A percentile compares a stretch with the other conserved stretches of the same genome.
Conservation (phyloP, 2,113 vertebrate genomes). For the Leucoraja erinaceus region DNA sequence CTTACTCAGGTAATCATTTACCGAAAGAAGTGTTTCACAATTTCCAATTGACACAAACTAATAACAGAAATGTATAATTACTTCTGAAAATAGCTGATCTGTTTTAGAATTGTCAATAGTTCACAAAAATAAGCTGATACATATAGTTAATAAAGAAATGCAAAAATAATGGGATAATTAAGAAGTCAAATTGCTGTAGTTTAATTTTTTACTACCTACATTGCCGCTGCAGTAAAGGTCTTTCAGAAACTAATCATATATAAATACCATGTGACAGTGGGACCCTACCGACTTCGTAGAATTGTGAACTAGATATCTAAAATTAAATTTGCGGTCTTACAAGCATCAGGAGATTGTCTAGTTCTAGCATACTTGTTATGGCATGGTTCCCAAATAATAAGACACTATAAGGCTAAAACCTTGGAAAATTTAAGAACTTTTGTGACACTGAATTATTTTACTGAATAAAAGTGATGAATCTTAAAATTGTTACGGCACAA, state of each 20-base stretch:
- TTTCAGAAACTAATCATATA: background rate
- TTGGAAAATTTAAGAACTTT: background rate
- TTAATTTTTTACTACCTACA: background rate
- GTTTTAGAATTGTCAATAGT: background rate
- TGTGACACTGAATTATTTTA: background rate
- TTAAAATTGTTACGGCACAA: too few relatives aligned
- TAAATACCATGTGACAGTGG: background rate
- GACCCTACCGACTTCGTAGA: background rate
- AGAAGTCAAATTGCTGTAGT: background rate
- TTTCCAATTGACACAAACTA: background rate
- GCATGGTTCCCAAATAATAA: background rate
- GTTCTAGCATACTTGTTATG: background rate
- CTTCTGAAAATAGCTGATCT: background rate
- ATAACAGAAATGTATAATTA: slow-evolving; percentile 13
- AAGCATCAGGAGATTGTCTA: background rate
- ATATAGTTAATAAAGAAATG: background rate
- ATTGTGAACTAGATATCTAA: background rate
- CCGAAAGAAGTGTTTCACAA: background rate
- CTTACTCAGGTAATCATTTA: background rate
- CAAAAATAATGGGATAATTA: background rate
- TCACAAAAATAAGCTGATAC: background rate
- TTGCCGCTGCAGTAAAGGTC: background rate
- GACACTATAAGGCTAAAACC: background rate
- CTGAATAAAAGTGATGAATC: background rate
- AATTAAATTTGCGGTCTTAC: background rate